Evolutionary conservation across 1,140 invertebrate genomes (phyloP).

Genomic region (Sitobion miscanthi): DNA sequence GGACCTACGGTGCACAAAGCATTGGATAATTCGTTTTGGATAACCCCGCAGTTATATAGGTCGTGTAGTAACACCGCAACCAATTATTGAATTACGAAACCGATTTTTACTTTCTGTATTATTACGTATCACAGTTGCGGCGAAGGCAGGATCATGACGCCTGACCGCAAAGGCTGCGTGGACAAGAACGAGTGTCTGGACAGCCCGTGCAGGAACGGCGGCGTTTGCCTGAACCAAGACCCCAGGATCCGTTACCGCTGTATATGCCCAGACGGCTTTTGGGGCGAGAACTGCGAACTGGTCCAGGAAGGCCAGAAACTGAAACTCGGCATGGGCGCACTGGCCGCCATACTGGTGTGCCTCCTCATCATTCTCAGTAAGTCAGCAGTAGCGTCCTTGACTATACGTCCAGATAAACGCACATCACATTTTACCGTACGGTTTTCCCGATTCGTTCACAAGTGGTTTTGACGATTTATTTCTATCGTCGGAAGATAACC

Average conservation of each 20-base stretch:
- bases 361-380: constrained; percentile 93
- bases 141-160: constrained; percentile 85
- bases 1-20: no score
- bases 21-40: background rate
- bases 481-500: no score
- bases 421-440: background rate
- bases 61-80: background rate
- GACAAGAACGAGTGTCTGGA: constrained; percentile 94
- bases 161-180: constrained; percentile 87
- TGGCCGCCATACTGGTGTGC: constrained; percentile 92
- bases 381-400: constrained; percentile 60
- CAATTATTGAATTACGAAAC: background rate
- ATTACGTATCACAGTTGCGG: constrained; percentile 73
- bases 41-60: background rate
- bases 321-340: constrained; percentile 90
- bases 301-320: constrained; percentile 91
- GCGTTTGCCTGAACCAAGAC: constrained; percentile 87
- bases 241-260: constrained; percentile 81
- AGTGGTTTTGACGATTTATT: no score
- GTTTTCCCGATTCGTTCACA: background rate
- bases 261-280: constrained; percentile 88
- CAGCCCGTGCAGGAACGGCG: constrained; percentile 89
- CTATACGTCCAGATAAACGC: background rate
- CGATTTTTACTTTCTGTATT: background rate
- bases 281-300: constrained; percentile 91